phyloP scores from a whole-genome alignment of 2,113 vertebrate species.

The Toxostoma redivivum region DNA sequence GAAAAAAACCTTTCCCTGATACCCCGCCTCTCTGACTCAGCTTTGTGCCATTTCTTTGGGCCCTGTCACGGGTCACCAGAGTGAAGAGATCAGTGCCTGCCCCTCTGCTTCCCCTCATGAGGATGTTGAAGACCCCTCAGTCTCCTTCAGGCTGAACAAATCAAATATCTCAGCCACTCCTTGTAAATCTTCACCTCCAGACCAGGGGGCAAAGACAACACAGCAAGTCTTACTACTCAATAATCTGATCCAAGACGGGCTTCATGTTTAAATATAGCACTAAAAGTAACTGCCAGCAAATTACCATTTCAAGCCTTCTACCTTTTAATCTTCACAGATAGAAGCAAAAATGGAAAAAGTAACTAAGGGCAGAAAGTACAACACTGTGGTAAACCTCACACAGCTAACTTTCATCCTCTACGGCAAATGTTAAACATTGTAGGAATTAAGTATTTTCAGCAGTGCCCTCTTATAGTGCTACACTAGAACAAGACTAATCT shows the following conservation, averaged over 20 bases:
- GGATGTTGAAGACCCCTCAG: background rate
- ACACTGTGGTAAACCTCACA: background rate
- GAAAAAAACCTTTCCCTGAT: background rate
- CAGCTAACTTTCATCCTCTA: background rate
- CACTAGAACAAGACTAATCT: background rate
- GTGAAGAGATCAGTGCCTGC: background rate
- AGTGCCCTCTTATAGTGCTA: background rate
- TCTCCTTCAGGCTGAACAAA: background rate
- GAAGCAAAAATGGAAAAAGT: background rate
- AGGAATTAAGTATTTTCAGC: background rate
- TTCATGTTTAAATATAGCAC: background rate
- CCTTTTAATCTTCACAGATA: background rate
- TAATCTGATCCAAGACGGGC: background rate
- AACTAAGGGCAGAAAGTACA: background rate
- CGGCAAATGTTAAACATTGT: fast-evolving
- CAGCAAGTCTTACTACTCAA: background rate
- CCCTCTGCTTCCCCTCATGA: background rate
- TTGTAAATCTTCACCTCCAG: background rate
- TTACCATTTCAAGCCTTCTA: background rate
- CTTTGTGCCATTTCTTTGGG: background rate
- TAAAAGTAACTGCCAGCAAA: background rate
- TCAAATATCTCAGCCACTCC: background rate
- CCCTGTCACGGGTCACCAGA: background rate
- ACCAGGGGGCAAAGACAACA: background rate
- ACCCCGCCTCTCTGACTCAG: background rate